Evolutionary conservation across 1,140 invertebrate species (phyloP).

Genomic region (Helicoverpa zea): DNA sequence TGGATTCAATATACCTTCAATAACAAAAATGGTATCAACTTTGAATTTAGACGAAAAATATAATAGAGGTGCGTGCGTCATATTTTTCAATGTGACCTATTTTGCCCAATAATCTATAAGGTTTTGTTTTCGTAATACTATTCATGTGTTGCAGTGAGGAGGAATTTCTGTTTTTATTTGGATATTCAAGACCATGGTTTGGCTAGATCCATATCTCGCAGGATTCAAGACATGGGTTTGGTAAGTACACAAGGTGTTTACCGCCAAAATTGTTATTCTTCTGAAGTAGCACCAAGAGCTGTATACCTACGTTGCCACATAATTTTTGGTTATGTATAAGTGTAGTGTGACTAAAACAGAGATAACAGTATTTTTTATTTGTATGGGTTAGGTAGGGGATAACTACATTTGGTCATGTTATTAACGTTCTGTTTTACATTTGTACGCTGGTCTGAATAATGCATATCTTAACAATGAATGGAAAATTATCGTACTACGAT

Average conservation of each 20-base stretch:
- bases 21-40: slow-evolving; percentile 79
- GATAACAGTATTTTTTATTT: slow-evolving; percentile 47
- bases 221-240: slow-evolving; percentile 90
- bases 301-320: slow-evolving; percentile 57
- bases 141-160: slow-evolving; percentile 73
- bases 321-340: slow-evolving; percentile 71
- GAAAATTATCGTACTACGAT: too few species aligned
- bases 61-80: slow-evolving; percentile 74
- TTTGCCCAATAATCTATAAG: slow-evolving; percentile 40
- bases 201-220: slow-evolving; percentile 88
- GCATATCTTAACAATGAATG: background rate
- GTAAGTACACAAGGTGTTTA: slow-evolving; percentile 85
- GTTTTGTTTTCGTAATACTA: slow-evolving; percentile 31
- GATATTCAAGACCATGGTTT: slow-evolving; percentile 90
- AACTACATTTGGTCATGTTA: slow-evolving; percentile 68
- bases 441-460: background rate
- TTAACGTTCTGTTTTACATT: slow-evolving; percentile 62
- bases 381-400: slow-evolving; percentile 12
- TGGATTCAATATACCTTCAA: slow-evolving; percentile 49
- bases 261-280: slow-evolving; percentile 66
- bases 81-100: slow-evolving; percentile 61
- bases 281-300: slow-evolving; percentile 39
- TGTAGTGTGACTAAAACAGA: slow-evolving; percentile 57
- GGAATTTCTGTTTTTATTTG: slow-evolving; percentile 90
- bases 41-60: slow-evolving; percentile 80